These are phyloP conservation scores for Anolis apletophallus DNA, from an alignment of 2,797 vertebrate genomes.

Conservation along the genomic window DNA sequence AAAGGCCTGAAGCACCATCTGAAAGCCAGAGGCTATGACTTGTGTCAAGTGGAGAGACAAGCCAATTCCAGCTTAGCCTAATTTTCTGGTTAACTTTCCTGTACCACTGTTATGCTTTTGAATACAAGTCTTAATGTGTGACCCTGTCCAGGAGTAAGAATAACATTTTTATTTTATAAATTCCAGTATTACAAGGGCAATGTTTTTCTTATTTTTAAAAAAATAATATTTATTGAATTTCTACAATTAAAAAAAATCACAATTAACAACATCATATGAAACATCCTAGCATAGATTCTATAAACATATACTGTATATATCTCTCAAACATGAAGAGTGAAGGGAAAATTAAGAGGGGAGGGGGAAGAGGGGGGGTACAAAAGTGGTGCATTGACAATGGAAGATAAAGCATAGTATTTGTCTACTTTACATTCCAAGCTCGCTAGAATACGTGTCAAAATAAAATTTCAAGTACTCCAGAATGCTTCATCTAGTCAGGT, in stretches of 20 bases:
- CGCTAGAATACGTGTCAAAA: too few relatives aligned
- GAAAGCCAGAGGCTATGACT: background rate
- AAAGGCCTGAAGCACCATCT: background rate
- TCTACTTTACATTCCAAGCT: too few relatives aligned
- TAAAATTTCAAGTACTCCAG: background rate
- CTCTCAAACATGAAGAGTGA: too few relatives aligned
- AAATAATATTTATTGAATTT: too few relatives aligned
- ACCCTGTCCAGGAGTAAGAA: background rate
- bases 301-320: too few relatives aligned
- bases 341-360: too few relatives aligned
- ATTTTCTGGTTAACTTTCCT: background rate
- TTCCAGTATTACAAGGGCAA: background rate
- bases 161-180: background rate
- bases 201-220: background rate
- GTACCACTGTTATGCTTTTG: background rate
- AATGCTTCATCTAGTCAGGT: background rate
- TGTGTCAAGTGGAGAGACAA: background rate
- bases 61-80: background rate
- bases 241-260: too few relatives aligned
- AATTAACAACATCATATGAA: too few relatives aligned
- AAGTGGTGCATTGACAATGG: too few relatives aligned
- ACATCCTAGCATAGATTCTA: too few relatives aligned
- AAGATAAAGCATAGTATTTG: too few relatives aligned
- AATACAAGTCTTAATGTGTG: background rate
- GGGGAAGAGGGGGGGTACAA: too few relatives aligned